Evolutionary conservation across 2,888 invertebrate species (phyloP).

Genomic region (Rotaria sp.): DNA sequence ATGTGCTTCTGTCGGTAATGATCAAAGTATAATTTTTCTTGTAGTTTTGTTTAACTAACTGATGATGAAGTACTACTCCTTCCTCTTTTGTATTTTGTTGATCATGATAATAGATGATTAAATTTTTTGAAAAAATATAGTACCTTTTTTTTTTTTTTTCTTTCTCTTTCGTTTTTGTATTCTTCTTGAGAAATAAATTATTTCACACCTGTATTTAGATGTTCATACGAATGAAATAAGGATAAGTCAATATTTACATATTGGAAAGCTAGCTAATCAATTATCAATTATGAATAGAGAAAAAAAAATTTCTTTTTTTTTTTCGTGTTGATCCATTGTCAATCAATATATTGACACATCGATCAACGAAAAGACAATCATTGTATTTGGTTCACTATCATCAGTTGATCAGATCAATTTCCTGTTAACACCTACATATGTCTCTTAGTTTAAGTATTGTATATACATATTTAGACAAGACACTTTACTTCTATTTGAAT

Average conservation of each 20-base stretch:
- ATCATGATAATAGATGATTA: background rate
- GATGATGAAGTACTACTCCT: background rate
- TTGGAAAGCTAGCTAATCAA: background rate
- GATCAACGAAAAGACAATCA: constrained; percentile 4
- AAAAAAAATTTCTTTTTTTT: background rate
- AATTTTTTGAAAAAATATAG: background rate
- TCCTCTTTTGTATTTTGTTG: background rate
- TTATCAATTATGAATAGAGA: background rate
- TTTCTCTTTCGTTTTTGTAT: background rate
- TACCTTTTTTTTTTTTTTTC: too few species aligned
- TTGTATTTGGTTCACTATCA: background rate
- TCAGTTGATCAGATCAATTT: background rate
- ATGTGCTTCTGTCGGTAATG: background rate
- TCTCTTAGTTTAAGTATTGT: background rate
- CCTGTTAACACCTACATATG: constrained; percentile 12
- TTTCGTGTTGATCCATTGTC: background rate
- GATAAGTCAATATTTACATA: background rate
- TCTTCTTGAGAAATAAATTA: background rate
- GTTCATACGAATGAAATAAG: background rate
- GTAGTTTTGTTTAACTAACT: background rate
- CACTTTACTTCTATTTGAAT: background rate
- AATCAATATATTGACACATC: background rate
- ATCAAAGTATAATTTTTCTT: background rate
- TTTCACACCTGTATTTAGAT: background rate
- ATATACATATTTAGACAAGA: background rate